Evolutionary conservation across 2,797 vertebrate genomes (phyloP).

Genomic region (Chelon labrosus): DNA sequence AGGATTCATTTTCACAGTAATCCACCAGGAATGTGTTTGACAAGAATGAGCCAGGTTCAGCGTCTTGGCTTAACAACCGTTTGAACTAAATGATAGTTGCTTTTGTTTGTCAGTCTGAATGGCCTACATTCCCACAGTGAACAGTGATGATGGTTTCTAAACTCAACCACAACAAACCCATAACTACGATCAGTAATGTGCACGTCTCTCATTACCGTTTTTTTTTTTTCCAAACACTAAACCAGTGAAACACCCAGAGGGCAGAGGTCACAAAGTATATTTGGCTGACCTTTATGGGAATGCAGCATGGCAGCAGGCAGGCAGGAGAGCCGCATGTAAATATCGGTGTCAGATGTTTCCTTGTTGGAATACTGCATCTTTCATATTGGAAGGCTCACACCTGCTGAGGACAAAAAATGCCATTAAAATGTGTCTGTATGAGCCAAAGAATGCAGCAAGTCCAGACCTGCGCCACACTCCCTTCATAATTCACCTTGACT

Average conservation of each 20-base stretch:
- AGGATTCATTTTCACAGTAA: not conserved
- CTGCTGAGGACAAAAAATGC: slow-evolving; percentile 22
- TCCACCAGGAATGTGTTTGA: slow-evolving; percentile 2
- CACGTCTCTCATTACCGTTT: slow-evolving; percentile 13
- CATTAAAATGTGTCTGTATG: slow-evolving; percentile 11
- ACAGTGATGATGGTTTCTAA: slow-evolving; percentile 10
- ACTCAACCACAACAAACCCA: slow-evolving; percentile 7
- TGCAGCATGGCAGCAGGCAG: slow-evolving; percentile 8
- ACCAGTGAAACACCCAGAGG: slow-evolving; percentile 11
- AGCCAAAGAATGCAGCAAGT: slow-evolving; percentile 25
- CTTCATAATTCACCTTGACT: slow-evolving; percentile 46
- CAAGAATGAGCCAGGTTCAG: not conserved
- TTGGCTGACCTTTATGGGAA: slow-evolving; percentile 30
- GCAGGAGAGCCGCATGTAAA: not conserved
- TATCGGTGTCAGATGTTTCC: not conserved
- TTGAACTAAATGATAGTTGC: slow-evolving; percentile 13
- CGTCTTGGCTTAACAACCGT: not conserved
- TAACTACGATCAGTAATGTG: slow-evolving; percentile 11
- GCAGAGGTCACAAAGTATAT: slow-evolving; percentile 15
- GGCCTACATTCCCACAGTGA: not conserved
- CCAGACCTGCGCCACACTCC: not conserved
- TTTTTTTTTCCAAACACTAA: not conserved
- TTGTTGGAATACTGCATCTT: not conserved
- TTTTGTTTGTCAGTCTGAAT: not conserved
- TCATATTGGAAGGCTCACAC: slow-evolving; percentile 34